Conservation (phyloP, 2,888 invertebrate genomes). For the Orthonevra nobilis region DNA sequence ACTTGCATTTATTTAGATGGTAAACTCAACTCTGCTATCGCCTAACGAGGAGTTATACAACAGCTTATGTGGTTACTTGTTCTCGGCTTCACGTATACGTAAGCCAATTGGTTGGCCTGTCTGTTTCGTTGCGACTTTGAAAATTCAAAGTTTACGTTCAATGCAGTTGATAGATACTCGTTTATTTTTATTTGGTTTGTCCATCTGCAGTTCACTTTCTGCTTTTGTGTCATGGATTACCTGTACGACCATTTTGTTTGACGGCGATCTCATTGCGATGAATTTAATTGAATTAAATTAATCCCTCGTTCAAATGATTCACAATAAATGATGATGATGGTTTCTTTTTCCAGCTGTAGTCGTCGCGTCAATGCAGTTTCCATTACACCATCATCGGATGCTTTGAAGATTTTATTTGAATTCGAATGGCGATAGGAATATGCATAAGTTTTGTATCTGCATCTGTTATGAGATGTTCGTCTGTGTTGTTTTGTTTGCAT, state of each 20-base stretch:
- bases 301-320: slow-evolving; percentile 34
- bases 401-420: slow-evolving; percentile 38
- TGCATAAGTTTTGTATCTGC: slow-evolving; percentile 49
- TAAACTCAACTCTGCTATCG: not conserved
- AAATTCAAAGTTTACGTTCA: slow-evolving; percentile 72
- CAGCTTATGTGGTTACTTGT: slow-evolving; percentile 48
- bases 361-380: slow-evolving; percentile 5
- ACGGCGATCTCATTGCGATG: slow-evolving; percentile 22
- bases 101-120: not conserved
- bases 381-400: slow-evolving; percentile 32
- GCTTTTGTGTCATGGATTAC: slow-evolving; percentile 53
- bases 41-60: slow-evolving; percentile 34
- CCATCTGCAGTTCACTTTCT: slow-evolving; percentile 15
- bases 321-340: slow-evolving; percentile 32
- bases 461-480: slow-evolving; percentile 1
- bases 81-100: slow-evolving; percentile 14
- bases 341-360: too few species aligned
- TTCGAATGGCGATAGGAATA: too few species aligned
- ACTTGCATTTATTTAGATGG: too few species aligned
- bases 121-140: slow-evolving; percentile 57
- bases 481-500: slow-evolving; percentile 21
- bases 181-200: slow-evolving; percentile 8
- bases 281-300: slow-evolving; percentile 54
- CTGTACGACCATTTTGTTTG: slow-evolving; percentile 44
- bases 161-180: slow-evolving; percentile 15